phyloP scores from a whole-genome alignment of 2,113 vertebrate species.

The Vicugna pacos region DNA sequence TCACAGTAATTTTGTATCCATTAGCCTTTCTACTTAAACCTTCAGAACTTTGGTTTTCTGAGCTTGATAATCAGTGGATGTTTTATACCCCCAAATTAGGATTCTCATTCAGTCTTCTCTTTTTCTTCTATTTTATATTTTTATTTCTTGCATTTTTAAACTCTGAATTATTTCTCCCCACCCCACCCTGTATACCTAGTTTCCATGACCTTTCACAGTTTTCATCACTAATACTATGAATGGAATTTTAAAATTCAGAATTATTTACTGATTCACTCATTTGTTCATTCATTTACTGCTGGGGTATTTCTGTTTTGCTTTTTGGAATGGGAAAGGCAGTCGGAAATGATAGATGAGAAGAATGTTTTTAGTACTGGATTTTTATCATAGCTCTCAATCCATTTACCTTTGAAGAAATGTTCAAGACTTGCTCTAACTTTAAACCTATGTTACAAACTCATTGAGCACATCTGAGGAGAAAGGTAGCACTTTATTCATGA shows the following conservation, averaged over 20 bases:
- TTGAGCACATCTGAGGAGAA: neutral
- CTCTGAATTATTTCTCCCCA: neutral
- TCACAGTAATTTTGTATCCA: neutral
- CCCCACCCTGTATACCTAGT: neutral
- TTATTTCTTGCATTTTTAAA: conserved; percentile 22
- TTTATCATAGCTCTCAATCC: neutral
- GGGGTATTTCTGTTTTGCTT: conserved; percentile 11
- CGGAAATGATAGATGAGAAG: neutral
- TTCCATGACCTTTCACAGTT: neutral
- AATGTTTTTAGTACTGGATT: neutral
- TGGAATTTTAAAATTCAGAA: conserved; percentile 1
- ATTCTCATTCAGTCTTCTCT: neutral
- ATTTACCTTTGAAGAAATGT: neutral
- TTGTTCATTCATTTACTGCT: neutral
- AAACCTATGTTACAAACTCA: neutral
- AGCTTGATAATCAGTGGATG: neutral
- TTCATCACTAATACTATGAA: neutral
- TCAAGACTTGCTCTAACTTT: neutral
- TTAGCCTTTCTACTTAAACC: neutral
- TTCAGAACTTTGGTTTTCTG: neutral
- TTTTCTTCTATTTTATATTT: neutral
- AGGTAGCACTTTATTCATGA: neutral
- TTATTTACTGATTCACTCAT: conserved; percentile 3
- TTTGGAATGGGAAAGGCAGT: neutral
- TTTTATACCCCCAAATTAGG: neutral